A percentile compares a stretch with the other conserved stretches of the same genome.
These are phyloP conservation scores for Numida meleagris DNA, from an alignment of 2,113 vertebrate species.

Conservation along the genomic window DNA sequence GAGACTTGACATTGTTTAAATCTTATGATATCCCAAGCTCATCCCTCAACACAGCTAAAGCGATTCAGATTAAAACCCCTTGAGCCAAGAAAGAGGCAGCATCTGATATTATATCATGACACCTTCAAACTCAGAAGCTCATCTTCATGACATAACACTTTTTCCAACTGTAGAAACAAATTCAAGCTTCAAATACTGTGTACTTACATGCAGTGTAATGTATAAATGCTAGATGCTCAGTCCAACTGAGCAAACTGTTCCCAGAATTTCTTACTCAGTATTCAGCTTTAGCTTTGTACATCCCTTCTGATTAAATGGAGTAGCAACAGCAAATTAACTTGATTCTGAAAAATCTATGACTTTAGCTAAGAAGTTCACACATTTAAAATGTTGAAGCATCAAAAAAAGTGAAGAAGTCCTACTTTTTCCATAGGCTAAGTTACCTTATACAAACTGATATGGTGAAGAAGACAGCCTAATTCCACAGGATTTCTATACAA, in stretches of 20 bases:
- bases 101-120: not conserved
- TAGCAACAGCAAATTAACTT: not conserved
- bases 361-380: not conserved
- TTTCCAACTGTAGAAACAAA: not conserved
- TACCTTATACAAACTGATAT: not conserved
- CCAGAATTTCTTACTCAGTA: not conserved
- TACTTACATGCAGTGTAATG: not conserved
- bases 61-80: not conserved
- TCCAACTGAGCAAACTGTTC: not conserved
- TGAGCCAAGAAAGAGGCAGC: not conserved
- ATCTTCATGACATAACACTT: not conserved
- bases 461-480: rapidly evolving
- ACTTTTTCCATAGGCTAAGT: not conserved
- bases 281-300: not conserved
- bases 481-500: not conserved
- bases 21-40: not conserved
- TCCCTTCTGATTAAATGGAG: not conserved
- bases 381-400: not conserved
- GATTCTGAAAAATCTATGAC: not conserved
- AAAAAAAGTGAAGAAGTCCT: not conserved
- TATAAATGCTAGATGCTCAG: not conserved
- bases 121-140: not conserved
- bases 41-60: not conserved
- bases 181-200: not conserved
- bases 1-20: not conserved